A percentile compares a stretch with the other conserved stretches of the same genome.
These are phyloP conservation scores for Lasioglossum baleicum DNA, from an alignment of 1,140 invertebrate species.

Conservation along the genomic window DNA sequence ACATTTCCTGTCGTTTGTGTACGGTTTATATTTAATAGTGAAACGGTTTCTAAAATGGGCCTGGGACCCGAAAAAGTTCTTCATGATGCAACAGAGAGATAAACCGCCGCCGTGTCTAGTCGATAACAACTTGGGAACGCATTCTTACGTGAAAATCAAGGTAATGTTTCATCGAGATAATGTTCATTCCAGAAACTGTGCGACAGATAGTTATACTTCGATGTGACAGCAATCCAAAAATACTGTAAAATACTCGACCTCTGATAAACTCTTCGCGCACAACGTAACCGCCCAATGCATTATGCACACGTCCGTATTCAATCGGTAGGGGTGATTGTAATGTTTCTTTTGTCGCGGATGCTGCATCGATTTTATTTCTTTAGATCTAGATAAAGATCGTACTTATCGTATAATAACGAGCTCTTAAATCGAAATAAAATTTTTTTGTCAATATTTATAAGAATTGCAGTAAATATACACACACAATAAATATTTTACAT, in stretches of 20 bases:
- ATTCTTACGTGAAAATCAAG: slow-evolving; percentile 85
- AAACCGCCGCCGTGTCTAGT: slow-evolving; percentile 83
- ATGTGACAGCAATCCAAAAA: background rate
- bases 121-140: slow-evolving; percentile 82
- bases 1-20: slow-evolving; percentile 78
- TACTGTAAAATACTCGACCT: slow-evolving; percentile 26
- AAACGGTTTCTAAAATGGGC: slow-evolving; percentile 79
- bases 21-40: slow-evolving; percentile 79
- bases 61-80: slow-evolving; percentile 80
- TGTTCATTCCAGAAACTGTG: background rate
- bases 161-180: slow-evolving; percentile 71
- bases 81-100: slow-evolving; percentile 77
- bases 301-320: slow-evolving; percentile 13
- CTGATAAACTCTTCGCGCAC: slow-evolving; percentile 23
- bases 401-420: too few relatives aligned
- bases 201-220: background rate
- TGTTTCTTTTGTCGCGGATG: background rate
- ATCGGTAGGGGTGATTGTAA: slow-evolving; percentile 2
- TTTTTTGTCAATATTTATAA: too few relatives aligned
- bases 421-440: too few relatives aligned
- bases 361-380: background rate
- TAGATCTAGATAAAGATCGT: background rate
- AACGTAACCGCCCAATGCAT: background rate
- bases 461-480: too few relatives aligned
- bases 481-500: too few relatives aligned